Base-by-base conservation (phyloP, 2,113 vertebrate genomes). In the Nesogale talazaci region DNA sequence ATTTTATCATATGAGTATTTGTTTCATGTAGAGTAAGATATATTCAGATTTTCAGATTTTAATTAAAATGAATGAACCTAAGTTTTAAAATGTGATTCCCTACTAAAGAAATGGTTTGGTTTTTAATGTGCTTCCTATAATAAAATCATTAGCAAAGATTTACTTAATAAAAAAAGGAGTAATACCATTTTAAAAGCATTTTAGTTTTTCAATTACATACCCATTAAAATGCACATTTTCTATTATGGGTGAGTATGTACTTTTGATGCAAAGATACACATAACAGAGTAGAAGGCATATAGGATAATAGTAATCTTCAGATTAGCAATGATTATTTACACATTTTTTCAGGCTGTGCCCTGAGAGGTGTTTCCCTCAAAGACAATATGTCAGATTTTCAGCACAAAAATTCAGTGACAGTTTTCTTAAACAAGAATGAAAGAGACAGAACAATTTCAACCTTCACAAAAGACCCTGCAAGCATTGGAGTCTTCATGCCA, bases 51-150 rank as follows among this genome's bases (percentile, higher is more conserved):
- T 38, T 76, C 6, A 34, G 82, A 46, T 1, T 77, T 65, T 89
- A 94, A 88, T 83, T 75, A 52, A 52, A 76, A 76, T 82, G 87
- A 82, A 84, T 20, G 79, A 63, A 56, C 34, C 14, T 88, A 61
- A 40, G 22, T 40, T 56, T 38, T 92, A 94, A 57, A 87, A 72
- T 29, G 17, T 82, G 69, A 87, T 82, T 95, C 89, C 27, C 27
- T 31, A 63, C n/a, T 91, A 83, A 57, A 65, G 20, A 87, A 89
- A 67, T 72, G 57, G 12, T 56, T 96, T 89, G 34, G 7, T 85
- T 83, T 81, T 86, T 83, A 69, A 89, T 85, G 92, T 87, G 12
- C 29, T 91, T 89, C 72, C n/a, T 84, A 34, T 80, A 93, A 78
- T 83, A 17, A 86, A 95, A 90, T 79, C 4, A 84, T 93, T 93